phyloP scores from a whole-genome alignment of 2,113 vertebrate species.

The Ophiodon elongatus region DNA sequence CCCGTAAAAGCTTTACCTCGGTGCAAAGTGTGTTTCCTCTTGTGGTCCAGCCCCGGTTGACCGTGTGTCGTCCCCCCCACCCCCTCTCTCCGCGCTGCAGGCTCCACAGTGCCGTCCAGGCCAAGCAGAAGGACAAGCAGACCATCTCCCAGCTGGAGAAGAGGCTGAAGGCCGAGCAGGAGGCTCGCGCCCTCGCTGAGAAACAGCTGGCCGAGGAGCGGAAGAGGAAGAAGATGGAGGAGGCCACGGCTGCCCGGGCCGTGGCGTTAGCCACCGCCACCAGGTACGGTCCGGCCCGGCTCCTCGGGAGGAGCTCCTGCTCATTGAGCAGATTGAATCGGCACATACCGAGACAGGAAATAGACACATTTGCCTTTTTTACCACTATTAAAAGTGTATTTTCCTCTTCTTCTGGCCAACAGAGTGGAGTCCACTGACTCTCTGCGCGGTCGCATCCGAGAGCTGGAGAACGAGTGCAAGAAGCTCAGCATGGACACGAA shows the following conservation, averaged over 20 bases:
- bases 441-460: conserved; percentile 91
- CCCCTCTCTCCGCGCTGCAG: conserved; percentile 81
- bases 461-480: conserved; percentile 97
- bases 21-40: too few relatives aligned
- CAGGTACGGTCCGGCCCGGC: conserved; percentile 84
- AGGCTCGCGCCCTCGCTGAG: conserved; percentile 92
- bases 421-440: conserved; percentile 97
- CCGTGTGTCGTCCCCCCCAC: neutral
- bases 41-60: neutral
- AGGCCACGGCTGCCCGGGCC: conserved; percentile 94
- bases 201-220: conserved; percentile 97
- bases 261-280: conserved; percentile 94
- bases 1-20: too few relatives aligned
- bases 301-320: too few relatives aligned
- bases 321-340: neutral
- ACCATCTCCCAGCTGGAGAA: conserved; percentile 97
- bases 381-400: neutral
- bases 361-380: neutral
- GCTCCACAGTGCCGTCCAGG: conserved; percentile 95
- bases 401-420: neutral
- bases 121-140: conserved; percentile 99
- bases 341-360: too few relatives aligned
- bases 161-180: conserved; percentile 96
- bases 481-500: conserved; percentile 95
- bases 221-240: conserved; percentile 98